These are phyloP conservation scores for Myotis findleyi DNA, from an alignment of 2,797 vertebrate genomes.

Conservation along the genomic window DNA sequence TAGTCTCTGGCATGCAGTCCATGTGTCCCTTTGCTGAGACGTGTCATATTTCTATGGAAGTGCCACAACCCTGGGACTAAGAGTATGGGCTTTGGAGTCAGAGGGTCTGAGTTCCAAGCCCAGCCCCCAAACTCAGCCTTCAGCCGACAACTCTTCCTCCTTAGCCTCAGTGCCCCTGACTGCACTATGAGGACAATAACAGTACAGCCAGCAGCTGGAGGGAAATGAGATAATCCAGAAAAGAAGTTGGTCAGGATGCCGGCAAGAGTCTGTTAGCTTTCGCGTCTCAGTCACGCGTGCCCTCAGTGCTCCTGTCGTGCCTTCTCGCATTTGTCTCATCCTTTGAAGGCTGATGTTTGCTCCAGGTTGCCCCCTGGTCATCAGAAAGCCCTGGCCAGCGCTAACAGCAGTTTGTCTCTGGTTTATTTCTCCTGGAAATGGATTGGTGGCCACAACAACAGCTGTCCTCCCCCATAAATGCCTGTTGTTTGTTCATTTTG, in stretches of 20 bases:
- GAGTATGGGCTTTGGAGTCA: not conserved
- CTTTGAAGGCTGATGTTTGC: not conserved
- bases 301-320: not conserved
- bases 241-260: not conserved
- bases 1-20: not conserved
- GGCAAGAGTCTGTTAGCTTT: not conserved
- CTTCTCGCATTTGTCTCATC: not conserved
- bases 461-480: too few relatives aligned
- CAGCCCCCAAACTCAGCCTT: not conserved
- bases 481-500: not conserved
- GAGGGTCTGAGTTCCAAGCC: not conserved
- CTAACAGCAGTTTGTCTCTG: not conserved
- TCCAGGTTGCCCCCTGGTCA: not conserved
- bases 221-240: not conserved
- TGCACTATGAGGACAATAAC: rapidly evolving
- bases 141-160: not conserved
- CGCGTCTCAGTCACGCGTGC: rapidly evolving
- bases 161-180: not conserved
- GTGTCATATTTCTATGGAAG: not conserved
- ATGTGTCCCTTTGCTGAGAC: not conserved
- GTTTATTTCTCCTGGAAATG: not conserved
- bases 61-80: not conserved
- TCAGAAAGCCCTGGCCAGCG: not conserved
- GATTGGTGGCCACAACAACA: not conserved
- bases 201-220: not conserved